Conservation (phyloP, 2,888 invertebrate genomes). For the Cybosia mesomella region DNA sequence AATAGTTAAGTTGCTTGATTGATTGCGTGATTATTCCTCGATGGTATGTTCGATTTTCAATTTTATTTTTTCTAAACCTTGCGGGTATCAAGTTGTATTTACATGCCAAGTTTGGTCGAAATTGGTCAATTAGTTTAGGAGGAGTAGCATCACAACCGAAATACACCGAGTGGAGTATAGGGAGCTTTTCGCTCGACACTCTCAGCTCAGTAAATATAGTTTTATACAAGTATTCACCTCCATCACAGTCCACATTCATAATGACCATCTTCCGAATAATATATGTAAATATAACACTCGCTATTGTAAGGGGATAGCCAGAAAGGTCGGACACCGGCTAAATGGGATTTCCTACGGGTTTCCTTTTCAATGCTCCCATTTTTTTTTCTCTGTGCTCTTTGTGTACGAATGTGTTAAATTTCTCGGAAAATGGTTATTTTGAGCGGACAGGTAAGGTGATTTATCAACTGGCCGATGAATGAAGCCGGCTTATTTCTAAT, state of each 20-base stretch:
- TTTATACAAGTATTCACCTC: slow-evolving; percentile 65
- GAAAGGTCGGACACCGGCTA: slow-evolving; percentile 75
- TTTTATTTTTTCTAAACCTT: no score
- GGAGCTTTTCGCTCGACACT: no score
- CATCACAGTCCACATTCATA: slow-evolving; percentile 68
- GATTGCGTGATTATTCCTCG: no score
- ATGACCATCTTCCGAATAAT: slow-evolving; percentile 75
- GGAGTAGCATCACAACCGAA: no score
- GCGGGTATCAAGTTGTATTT: no score
- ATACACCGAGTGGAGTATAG: no score
- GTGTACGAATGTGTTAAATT: slow-evolving; percentile 81
- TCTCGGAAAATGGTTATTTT: slow-evolving; percentile 80
- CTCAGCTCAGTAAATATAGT: slow-evolving; percentile 66
- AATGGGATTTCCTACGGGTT: slow-evolving; percentile 78
- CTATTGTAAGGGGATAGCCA: slow-evolving; percentile 62
- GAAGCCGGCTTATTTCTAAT: slow-evolving; percentile 43
- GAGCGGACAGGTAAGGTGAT: slow-evolving; percentile 64
- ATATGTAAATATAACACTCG: slow-evolving; percentile 68
- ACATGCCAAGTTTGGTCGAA: no score
- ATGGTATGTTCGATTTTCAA: no score
- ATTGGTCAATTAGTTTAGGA: no score
- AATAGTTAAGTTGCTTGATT: no score
- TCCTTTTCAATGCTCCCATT: slow-evolving; percentile 63
- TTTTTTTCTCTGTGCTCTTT: slow-evolving; percentile 47
- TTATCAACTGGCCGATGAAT: slow-evolving; percentile 53